Percentiles rank a stretch among this genome's conserved stretches.
These are phyloP conservation scores for Stylophora pistillata DNA, from an alignment of 64 coral and sea anemone genomes.

Conservation along the genomic window DNA sequence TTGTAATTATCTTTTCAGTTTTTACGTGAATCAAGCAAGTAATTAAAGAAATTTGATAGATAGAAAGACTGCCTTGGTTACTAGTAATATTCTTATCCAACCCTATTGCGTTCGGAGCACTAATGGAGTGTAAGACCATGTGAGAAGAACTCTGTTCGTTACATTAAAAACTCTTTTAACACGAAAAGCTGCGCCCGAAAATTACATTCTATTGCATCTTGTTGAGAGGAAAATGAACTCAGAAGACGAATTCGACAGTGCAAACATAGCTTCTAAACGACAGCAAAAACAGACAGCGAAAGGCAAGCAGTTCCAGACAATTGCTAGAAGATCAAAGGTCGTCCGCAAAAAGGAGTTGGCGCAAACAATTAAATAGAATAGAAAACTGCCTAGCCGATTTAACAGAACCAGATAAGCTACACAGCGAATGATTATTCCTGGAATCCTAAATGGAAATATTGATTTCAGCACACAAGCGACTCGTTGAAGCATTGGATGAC, in stretches of 20 bases:
- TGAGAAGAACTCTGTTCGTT: too few relatives aligned
- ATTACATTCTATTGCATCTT: neutral
- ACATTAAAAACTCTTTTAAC: too few relatives aligned
- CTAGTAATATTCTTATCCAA: neutral
- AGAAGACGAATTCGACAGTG: too few relatives aligned
- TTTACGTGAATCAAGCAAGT: too few relatives aligned
- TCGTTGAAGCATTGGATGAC: neutral
- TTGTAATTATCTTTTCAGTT: neutral
- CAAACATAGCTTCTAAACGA: neutral
- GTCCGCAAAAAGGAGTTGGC: conserved; percentile 5
- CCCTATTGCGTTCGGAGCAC: neutral
- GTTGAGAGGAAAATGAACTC: neutral
- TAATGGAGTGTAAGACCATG: too few relatives aligned
- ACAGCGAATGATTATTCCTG: conserved; percentile 11
- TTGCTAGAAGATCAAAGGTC: too few relatives aligned
- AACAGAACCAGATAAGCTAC: conserved; percentile 3
- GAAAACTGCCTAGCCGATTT: neutral
- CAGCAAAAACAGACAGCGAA: neutral
- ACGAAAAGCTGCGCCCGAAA: too few relatives aligned
- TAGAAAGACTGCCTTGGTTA: conserved; percentile 2
- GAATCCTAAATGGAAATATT: too few relatives aligned
- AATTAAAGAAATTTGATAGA: too few relatives aligned
- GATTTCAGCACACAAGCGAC: too few relatives aligned
- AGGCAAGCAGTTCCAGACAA: neutral
- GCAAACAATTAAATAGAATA: conserved; percentile 6